Percentiles rank a stretch among this genome's conserved stretches.
These are phyloP conservation scores for Myiotriccus ornatus DNA, from an alignment of 2,797 vertebrate species.

Conservation along the genomic window DNA sequence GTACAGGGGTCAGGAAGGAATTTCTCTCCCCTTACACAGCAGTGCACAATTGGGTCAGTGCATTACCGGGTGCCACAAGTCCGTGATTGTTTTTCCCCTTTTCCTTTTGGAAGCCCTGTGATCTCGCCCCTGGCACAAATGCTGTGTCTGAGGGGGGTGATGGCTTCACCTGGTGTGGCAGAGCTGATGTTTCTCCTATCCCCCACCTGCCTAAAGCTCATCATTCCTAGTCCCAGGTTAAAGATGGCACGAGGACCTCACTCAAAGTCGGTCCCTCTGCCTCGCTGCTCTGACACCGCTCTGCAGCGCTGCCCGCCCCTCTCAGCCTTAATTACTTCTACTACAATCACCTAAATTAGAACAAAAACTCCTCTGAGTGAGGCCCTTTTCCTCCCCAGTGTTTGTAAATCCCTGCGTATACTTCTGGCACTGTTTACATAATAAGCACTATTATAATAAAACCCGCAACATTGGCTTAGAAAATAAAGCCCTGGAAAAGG, in stretches of 20 bases:
- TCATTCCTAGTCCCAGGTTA: neutral
- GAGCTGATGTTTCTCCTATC: neutral
- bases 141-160: neutral
- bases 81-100: neutral
- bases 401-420: neutral
- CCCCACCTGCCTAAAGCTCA: neutral
- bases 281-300: neutral
- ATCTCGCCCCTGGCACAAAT: neutral
- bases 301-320: neutral
- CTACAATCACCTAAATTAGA: neutral
- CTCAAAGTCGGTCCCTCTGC: neutral
- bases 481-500: neutral
- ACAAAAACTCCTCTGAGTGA: neutral
- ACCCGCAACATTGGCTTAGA: neutral
- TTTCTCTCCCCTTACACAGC: constrained; percentile 57
- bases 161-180: neutral
- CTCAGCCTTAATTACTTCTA: neutral
- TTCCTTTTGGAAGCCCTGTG: neutral
- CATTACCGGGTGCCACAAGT: constrained; percentile 16
- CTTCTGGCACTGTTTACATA: neutral
- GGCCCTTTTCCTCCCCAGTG: neutral
- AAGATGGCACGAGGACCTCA: rapidly evolving
- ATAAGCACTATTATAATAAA: neutral
- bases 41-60: constrained; percentile 59
- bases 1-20: constrained; percentile 57